Conservation (phyloP, 2,113 vertebrate species). For the Chrysemys picta region DNA sequence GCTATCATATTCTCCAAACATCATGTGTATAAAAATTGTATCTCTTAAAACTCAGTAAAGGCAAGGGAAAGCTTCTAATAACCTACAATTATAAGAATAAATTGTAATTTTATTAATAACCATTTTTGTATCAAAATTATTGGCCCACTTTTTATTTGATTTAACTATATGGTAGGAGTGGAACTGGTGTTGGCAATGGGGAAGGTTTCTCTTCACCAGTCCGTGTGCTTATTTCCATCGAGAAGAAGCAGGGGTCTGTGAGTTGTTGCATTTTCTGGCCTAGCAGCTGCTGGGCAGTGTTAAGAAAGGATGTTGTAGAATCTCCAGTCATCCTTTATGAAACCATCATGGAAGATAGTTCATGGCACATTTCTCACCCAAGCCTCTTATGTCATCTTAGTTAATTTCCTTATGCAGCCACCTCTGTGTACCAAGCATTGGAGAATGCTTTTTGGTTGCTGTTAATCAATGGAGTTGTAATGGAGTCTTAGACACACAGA, state of each 20-base stretch:
- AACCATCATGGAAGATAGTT: not conserved
- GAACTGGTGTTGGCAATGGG: not conserved
- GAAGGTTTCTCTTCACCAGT: not conserved
- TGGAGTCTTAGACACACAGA: not conserved
- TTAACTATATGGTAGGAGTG: constrained; percentile 26
- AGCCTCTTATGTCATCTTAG: not conserved
- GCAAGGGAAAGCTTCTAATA: constrained; percentile 48
- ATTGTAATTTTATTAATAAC: constrained; percentile 35
- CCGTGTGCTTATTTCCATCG: not conserved
- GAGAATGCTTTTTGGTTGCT: not conserved
- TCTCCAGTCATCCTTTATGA: not conserved
- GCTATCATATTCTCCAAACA: not conserved
- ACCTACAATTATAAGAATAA: constrained; percentile 16
- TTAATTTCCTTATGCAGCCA: not conserved
- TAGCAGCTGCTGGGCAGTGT: not conserved
- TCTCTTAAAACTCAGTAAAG: not conserved
- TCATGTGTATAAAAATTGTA: not conserved
- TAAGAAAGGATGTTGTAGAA: not conserved
- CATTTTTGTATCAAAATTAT: not conserved
- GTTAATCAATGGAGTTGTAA: accelerated
- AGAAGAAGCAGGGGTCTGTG: not conserved
- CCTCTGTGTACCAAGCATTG: not conserved
- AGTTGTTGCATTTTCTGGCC: not conserved
- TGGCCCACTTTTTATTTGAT: not conserved
- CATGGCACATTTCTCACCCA: not conserved